phyloP scores from a whole-genome alignment of 2,113 vertebrate genomes.

The Hyperoodon ampullatus region DNA sequence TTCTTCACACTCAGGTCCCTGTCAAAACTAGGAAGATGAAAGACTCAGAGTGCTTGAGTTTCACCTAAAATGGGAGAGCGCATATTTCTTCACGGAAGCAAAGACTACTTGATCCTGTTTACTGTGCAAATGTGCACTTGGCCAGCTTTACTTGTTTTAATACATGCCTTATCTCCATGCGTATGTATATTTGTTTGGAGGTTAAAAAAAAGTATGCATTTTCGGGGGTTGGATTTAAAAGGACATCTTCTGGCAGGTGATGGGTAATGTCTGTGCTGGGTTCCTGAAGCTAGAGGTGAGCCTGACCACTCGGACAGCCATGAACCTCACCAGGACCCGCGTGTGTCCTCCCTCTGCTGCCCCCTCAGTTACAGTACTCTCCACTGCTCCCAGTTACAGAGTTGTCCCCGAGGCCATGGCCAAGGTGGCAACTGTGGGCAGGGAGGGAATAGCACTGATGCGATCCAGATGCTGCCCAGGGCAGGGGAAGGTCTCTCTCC shows the following conservation, averaged over 20 bases:
- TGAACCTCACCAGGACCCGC: fast-evolving
- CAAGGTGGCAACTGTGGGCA: not conserved
- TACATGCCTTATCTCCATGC: fast-evolving
- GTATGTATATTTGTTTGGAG: not conserved
- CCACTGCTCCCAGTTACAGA: not conserved
- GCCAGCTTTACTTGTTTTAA: not conserved
- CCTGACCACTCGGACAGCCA: not conserved
- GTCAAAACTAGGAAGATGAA: not conserved
- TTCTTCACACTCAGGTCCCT: not conserved
- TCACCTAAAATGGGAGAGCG: not conserved
- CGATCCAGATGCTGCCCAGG: not conserved
- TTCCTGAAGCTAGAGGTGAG: not conserved
- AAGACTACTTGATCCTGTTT: not conserved
- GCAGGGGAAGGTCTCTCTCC: not conserved
- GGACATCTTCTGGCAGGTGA: not conserved
- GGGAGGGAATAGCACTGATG: not conserved
- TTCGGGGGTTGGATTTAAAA: not conserved
- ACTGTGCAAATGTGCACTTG: too few relatives aligned
- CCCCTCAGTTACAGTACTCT: not conserved
- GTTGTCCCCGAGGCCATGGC: fast-evolving
- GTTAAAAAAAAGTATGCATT: not conserved
- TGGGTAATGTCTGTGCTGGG: not conserved
- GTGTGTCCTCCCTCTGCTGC: too few relatives aligned
- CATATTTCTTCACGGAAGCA: not conserved
- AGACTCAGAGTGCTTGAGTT: not conserved